Evolutionary conservation across 1,140 invertebrate species (phyloP).

Genomic region (Macrotrachela quadricornifera): DNA sequence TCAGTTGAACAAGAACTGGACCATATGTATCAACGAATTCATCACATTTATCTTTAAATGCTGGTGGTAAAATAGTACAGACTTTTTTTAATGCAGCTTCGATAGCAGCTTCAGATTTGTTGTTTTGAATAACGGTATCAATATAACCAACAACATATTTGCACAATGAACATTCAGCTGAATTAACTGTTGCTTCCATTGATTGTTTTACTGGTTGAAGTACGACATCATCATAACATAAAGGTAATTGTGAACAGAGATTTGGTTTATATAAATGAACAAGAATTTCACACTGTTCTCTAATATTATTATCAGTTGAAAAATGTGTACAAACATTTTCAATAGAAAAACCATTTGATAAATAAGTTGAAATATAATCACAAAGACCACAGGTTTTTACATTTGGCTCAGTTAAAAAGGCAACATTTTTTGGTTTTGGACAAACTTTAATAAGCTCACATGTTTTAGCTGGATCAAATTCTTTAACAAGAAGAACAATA

Average conservation of each 20-base stretch:
- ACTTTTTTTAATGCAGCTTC: slow-evolving; percentile 5
- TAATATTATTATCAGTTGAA: too few relatives aligned
- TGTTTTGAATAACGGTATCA: slow-evolving; percentile 3
- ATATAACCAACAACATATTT: slow-evolving; percentile 7
- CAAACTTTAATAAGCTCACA: slow-evolving; percentile 5
- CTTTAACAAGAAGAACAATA: slow-evolving; percentile 2
- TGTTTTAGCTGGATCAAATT: slow-evolving; percentile 3
- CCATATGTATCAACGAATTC: slow-evolving; percentile 3
- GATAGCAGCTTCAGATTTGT: slow-evolving; percentile 2
- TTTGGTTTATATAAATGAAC: too few relatives aligned
- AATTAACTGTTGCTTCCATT: too few relatives aligned
- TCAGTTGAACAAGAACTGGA: slow-evolving; percentile 2
- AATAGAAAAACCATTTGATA: too few relatives aligned
- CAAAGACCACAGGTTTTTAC: too few relatives aligned
- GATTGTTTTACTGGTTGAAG: too few relatives aligned
- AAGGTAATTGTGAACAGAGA: too few relatives aligned
- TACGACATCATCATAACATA: too few relatives aligned
- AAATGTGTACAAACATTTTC: too few relatives aligned
- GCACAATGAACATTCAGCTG: neutral
- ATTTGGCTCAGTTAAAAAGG: too few relatives aligned
- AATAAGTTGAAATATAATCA: too few relatives aligned
- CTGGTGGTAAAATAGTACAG: neutral
- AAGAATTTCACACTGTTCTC: too few relatives aligned
- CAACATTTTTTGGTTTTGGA: neutral
- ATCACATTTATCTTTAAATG: neutral